Base-by-base conservation (phyloP, 1,140 invertebrate genomes). In the Pseudomyrmex pallidus region DNA sequence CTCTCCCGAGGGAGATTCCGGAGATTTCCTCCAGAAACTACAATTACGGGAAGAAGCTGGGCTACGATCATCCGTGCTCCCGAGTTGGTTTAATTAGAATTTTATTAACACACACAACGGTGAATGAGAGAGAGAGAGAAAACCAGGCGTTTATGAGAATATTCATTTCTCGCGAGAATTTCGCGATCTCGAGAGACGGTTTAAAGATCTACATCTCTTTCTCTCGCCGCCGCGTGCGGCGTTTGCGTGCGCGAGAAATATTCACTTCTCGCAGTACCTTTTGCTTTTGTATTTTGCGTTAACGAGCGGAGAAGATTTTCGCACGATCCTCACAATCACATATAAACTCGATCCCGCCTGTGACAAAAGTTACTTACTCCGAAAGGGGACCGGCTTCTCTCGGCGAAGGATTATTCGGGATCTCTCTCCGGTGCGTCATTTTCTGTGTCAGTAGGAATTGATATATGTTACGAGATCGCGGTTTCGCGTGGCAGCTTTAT, bases 31-130 rank as follows among this genome's bases (percentile, higher is more conserved):
- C 44, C 52, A n/a, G 20, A 68, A 78, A 70, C 54, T 78, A 54
- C 10, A 78, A 78, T 78, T 78, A 57, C 54, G 20, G 50, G 35
- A 80, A 72, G 54, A 50, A 80, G 46, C 59, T 57, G 54, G 54
- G 20, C 54, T 54, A 59, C 66, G 54, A 80, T 72, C 66, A 80
- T 80, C 35, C 52, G 35, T 25, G 46, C 48, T 15, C 54, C 35
- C 2, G 10, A 61, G 9, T 4, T 12, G 54, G 66, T 72, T 80
- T 72, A 70, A 80, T 80, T 80, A 72, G 66, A 72, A 70, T 80
- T 80, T 80, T 80, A 80, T 80, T 80, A 72, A 80, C 76, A 59
- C n/a, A n/a, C n/a, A n/a, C n/a, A n/a, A n/a, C 35, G 35, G 35
- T 35, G 5, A 0, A 35, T 7, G 35, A 35, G 17, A 5, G 22